A percentile compares a stretch with the other conserved stretches of the same genome.
Evolutionary conservation across 1,140 invertebrate genomes (phyloP).

Genomic region (Bombus pyrosoma): DNA sequence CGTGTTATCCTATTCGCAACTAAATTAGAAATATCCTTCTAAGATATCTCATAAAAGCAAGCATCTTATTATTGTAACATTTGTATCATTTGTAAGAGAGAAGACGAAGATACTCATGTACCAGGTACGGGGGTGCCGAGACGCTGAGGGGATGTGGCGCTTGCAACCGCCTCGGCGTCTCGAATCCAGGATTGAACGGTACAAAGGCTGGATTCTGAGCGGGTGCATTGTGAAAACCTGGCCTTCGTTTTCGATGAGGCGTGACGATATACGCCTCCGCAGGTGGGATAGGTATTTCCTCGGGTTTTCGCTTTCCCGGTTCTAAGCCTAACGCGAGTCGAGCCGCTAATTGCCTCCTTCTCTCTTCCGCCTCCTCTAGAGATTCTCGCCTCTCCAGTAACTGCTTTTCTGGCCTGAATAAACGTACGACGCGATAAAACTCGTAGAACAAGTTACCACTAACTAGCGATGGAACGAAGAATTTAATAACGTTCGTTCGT

Average conservation of each 20-base stretch:
- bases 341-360: constrained; percentile 78
- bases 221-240: constrained; percentile 92
- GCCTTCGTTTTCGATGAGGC: constrained; percentile 91
- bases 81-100: too few species aligned
- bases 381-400: constrained; percentile 79
- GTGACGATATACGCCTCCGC: constrained; percentile 89
- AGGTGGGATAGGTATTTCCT: constrained; percentile 80
- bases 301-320: constrained; percentile 78
- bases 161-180: constrained; percentile 81
- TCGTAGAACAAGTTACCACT: neutral
- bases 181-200: constrained; percentile 85
- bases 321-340: constrained; percentile 78
- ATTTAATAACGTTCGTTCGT: neutral
- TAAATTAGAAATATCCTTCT: too few species aligned
- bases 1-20: neutral
- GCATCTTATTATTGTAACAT: too few species aligned
- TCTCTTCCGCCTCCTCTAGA: constrained; percentile 80
- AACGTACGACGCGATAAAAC: neutral
- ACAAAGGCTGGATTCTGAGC: constrained; percentile 93
- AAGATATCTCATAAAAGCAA: too few species aligned
- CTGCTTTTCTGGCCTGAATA: constrained; percentile 69
- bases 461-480: too few species aligned
- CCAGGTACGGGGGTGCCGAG: constrained; percentile 88
- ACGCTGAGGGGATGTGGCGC: constrained; percentile 86
- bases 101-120: constrained; percentile 48